Conservation (phyloP, 2,797 vertebrate species). For the Rhinoraja longicauda region DNA sequence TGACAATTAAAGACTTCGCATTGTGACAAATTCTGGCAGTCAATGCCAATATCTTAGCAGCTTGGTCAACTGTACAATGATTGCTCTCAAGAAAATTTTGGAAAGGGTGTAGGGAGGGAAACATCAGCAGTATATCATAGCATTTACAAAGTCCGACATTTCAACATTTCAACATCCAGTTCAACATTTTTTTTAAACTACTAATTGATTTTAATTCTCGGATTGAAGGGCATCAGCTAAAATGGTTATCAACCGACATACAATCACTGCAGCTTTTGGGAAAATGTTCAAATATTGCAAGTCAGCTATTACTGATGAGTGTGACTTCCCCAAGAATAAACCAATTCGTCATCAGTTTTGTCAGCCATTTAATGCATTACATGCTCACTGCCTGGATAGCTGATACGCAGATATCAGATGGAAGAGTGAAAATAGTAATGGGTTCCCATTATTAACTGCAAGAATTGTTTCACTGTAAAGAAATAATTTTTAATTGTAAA, state of each 20-base stretch:
- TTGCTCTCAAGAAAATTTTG: neutral
- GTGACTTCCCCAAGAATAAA: neutral
- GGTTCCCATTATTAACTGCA: too few relatives aligned
- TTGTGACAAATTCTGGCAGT: neutral
- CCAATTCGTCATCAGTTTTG: neutral
- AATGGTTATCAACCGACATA: neutral
- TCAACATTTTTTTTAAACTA: neutral
- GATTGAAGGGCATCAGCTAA: neutral
- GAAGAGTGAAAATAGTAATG: neutral
- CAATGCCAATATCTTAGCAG: slow-evolving; percentile 28
- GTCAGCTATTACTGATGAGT: neutral
- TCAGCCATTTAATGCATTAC: neutral
- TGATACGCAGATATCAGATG: neutral
- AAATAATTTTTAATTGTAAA: too few relatives aligned
- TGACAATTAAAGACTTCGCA: slow-evolving; percentile 9
- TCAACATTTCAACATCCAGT: too few relatives aligned
- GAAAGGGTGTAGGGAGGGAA: neutral
- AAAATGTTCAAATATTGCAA: slow-evolving; percentile 10
- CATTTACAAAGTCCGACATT: neutral
- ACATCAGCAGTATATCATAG: neutral
- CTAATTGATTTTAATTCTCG: neutral
- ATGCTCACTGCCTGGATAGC: neutral
- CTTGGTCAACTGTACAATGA: slow-evolving; percentile 26
- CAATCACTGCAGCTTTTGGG: neutral
- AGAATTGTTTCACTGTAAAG: too few relatives aligned